Percentiles rank a stretch among this genome's conserved stretches.
Evolutionary conservation across 2,797 vertebrate genomes (phyloP).

Genomic region (Enteromius viviparus): DNA sequence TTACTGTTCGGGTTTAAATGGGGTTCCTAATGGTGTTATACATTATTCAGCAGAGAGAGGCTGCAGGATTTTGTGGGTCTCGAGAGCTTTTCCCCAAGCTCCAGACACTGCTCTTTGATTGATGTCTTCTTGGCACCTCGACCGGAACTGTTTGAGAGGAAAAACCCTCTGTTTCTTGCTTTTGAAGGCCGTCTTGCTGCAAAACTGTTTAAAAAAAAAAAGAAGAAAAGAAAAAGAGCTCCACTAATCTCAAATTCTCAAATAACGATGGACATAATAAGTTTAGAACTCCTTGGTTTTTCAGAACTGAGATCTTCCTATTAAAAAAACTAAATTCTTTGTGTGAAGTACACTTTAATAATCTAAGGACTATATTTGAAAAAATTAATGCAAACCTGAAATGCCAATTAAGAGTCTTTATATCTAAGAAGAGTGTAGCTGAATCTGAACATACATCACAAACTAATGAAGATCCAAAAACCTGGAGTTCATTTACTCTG

Average conservation of each 20-base stretch:
- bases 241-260: background rate
- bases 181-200: background rate
- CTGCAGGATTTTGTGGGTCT: slow-evolving; percentile 35
- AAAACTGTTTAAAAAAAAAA: background rate
- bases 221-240: background rate
- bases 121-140: slow-evolving; percentile 43
- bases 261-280: slow-evolving; percentile 22
- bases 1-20: background rate
- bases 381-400: background rate
- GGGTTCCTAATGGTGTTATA: slow-evolving; percentile 40
- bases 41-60: slow-evolving; percentile 49
- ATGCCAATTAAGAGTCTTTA: background rate
- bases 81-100: slow-evolving; percentile 22
- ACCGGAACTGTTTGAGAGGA: slow-evolving; percentile 25
- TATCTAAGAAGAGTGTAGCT: background rate
- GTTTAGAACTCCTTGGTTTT: slow-evolving; percentile 10
- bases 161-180: slow-evolving; percentile 19
- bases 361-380: background rate
- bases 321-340: background rate
- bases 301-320: background rate
- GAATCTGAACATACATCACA: background rate
- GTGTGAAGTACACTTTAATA: background rate
- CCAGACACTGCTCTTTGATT: slow-evolving; percentile 37
- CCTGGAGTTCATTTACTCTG: background rate
- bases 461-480: background rate